These are phyloP conservation scores for Hemicrepidius hirtus DNA, from an alignment of 2,888 invertebrate genomes.

Conservation along the genomic window DNA sequence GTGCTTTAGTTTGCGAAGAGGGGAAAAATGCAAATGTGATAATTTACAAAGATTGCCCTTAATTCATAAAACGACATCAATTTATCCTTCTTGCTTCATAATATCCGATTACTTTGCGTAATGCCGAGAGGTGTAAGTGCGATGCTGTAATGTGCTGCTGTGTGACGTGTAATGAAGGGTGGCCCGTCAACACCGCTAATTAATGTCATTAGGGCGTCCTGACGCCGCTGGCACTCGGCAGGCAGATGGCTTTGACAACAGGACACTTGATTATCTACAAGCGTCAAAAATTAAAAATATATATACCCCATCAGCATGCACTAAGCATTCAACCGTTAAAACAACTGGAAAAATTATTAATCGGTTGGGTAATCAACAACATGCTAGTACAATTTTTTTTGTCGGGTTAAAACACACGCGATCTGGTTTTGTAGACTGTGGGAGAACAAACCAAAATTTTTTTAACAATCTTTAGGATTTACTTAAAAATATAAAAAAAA, in stretches of 20 bases:
- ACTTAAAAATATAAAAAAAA: no score
- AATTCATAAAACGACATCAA: conserved; percentile 27
- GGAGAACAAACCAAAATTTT: no score
- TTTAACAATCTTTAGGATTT: no score
- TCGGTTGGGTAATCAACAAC: conserved; percentile 6
- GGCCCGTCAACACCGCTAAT: conserved; percentile 56
- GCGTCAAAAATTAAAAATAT: conserved; percentile 27
- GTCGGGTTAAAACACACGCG: not conserved
- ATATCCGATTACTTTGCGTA: conserved; percentile 39
- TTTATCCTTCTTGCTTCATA: conserved; percentile 20
- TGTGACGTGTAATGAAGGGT: conserved; percentile 46
- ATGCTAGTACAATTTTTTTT: not conserved
- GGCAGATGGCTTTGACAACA: conserved; percentile 47
- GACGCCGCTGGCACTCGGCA: conserved; percentile 50
- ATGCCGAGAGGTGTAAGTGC: conserved; percentile 21
- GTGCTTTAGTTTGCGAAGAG: not conserved
- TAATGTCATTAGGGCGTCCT: conserved; percentile 56
- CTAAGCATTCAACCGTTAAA: conserved; percentile 10
- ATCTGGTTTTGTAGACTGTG: not conserved
- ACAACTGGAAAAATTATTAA: conserved; percentile 1
- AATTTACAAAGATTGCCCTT: conserved; percentile 27
- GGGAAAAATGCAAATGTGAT: conserved; percentile 22
- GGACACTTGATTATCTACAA: conserved; percentile 31
- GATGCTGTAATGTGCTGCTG: conserved; percentile 15
- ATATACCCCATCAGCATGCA: not conserved